Base-by-base conservation (phyloP, 1,140 invertebrate species). In the Aethina tumida region DNA sequence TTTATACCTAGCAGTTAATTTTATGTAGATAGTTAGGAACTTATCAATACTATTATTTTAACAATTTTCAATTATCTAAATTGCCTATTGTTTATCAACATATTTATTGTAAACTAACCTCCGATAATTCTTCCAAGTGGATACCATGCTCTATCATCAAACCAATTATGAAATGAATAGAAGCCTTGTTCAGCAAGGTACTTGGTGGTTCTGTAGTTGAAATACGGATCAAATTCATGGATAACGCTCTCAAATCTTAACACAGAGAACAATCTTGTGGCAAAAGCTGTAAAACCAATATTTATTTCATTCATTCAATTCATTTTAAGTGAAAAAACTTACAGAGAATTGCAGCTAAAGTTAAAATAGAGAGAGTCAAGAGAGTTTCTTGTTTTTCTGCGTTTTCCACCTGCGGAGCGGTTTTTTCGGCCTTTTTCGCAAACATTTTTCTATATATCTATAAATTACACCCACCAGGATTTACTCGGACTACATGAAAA, bases 191-290 rank as follows among this genome's bases (percentile, higher is more conserved):
- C 92, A 3, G 90, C 77, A 34, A 98, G 67, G 62, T 81, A 97
- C 48, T 89, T 81, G 7, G 95, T 98, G 21, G 94, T 97, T 53
- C 95, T 76, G 63, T 97, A 98, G 68, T 98, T 98, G 60, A 97
- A 98, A 60, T 97, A 97, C 1, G 94, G 94, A 81, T 97, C 94
- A 68, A 97, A 98, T 66, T 97, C 94, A 68, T 97, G 94, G 53
- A 97, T 97, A 4, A 98, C 92, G 65, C 89, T 94, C 65, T 97
- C 94, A 66, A 94, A 98, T 28, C 92, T 73, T 34, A 98, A 64
- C n/a, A 98, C 93, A 13, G 93, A 97, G 63, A 97, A 97, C 10
- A 97, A 65, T 38, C 94, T 74, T 10, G 87, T 93, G 18, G 88
- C 89, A 72, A 97, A 98, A 24, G 94, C 93, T 96, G 79, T 78